phyloP scores from a whole-genome alignment of 2,113 vertebrate species.

The Chaetorhynchus papuensis region DNA sequence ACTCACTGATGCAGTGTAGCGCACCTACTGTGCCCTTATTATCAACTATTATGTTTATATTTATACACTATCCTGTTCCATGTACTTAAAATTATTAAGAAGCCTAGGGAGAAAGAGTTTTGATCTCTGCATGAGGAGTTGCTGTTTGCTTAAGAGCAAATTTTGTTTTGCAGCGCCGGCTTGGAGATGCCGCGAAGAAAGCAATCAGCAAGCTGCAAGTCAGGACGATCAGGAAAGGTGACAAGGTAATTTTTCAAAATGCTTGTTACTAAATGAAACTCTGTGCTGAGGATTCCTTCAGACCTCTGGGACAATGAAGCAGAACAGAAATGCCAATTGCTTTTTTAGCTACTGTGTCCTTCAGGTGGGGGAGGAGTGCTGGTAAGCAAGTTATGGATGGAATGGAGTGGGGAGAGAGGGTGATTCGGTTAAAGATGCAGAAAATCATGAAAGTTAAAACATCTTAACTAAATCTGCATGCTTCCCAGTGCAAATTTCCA shows the following conservation, averaged over 20 bases:
- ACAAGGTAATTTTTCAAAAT: constrained; percentile 83
- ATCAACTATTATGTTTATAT: background rate
- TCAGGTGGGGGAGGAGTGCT: background rate
- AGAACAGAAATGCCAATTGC: background rate
- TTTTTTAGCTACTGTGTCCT: background rate
- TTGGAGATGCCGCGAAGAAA: constrained; percentile 97
- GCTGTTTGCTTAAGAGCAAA: constrained; percentile 28
- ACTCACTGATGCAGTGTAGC: background rate
- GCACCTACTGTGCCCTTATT: background rate
- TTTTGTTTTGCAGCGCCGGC: constrained; percentile 84
- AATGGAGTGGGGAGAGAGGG: background rate
- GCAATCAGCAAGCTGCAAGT: constrained; percentile 96
- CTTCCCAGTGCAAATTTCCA: background rate
- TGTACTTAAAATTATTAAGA: background rate
- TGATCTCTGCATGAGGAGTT: background rate
- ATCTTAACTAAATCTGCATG: background rate
- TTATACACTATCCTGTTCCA: background rate
- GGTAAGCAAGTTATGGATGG: background rate
- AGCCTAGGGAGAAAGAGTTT: background rate
- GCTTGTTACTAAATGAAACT: background rate
- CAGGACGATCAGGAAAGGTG: constrained; percentile 93
- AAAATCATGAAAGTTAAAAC: background rate
- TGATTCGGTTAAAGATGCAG: background rate
- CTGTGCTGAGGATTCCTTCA: background rate
- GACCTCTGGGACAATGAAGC: background rate